These are phyloP conservation scores for Chanos chanos DNA, from an alignment of 2,797 vertebrate genomes.

Conservation along the genomic window DNA sequence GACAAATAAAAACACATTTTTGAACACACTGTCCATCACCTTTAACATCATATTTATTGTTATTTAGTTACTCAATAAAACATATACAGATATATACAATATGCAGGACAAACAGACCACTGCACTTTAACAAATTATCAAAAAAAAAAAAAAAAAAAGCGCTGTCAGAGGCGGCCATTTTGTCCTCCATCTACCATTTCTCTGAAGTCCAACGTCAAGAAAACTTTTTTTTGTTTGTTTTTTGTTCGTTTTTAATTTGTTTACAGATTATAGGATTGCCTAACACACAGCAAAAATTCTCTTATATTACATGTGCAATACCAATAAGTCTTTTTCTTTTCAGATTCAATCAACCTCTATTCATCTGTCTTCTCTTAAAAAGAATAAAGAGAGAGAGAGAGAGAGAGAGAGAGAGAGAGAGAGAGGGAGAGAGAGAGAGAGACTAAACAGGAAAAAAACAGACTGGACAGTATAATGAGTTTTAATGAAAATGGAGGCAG, in stretches of 20 bases:
- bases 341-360: slow-evolving; percentile 65
- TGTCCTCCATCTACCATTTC: slow-evolving; percentile 93
- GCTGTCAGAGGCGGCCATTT: slow-evolving; percentile 87
- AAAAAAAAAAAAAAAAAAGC: slow-evolving; percentile 75
- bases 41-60: slow-evolving; percentile 99
- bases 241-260: too few relatives aligned
- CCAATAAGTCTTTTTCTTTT: slow-evolving; percentile 76
- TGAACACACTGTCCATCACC: slow-evolving; percentile 64
- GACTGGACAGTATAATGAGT: too few relatives aligned
- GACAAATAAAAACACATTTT: neutral
- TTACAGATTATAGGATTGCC: slow-evolving; percentile 93
- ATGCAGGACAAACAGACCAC: slow-evolving; percentile 99
- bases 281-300: slow-evolving; percentile 94
- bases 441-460: too few relatives aligned
- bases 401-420: neutral
- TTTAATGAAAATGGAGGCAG: too few relatives aligned
- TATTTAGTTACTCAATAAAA: slow-evolving; percentile 99
- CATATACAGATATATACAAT: slow-evolving; percentile 99
- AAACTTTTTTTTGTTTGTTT: slow-evolving; percentile 65
- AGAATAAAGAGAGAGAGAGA: slow-evolving; percentile 3
- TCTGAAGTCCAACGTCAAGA: slow-evolving; percentile 89
- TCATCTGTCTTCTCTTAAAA: slow-evolving; percentile 46
- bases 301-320: slow-evolving; percentile 99
- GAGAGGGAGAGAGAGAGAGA: neutral
- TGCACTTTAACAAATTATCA: slow-evolving; percentile 98